These are phyloP conservation scores for Argyra leucocephala DNA, from an alignment of 2,888 invertebrate species.

Conservation along the genomic window DNA sequence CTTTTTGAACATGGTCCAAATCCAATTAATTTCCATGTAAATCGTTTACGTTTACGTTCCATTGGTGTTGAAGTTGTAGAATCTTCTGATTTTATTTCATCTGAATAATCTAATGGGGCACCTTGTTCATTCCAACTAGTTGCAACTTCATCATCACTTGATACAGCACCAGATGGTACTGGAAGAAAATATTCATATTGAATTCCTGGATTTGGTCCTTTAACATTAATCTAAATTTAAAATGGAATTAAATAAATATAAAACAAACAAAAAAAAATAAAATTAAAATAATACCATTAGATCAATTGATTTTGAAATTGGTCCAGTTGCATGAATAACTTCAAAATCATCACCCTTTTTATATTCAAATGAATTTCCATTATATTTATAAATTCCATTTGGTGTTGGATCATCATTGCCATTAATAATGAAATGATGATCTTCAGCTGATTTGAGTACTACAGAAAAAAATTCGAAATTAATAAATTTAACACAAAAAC, in stretches of 20 bases:
- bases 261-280: too few species aligned
- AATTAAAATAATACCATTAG: constrained; percentile 28
- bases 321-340: constrained; percentile 31
- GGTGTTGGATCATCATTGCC: constrained; percentile 68
- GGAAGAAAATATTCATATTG: constrained; percentile 79
- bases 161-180: constrained; percentile 41
- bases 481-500: too few species aligned
- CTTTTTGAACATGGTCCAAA: constrained; percentile 68
- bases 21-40: constrained; percentile 65
- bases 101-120: constrained; percentile 30
- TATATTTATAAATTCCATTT: constrained; percentile 61
- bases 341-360: constrained; percentile 52
- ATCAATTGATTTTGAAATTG: constrained; percentile 29
- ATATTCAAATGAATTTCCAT: constrained; percentile 70
- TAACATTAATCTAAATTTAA: constrained; percentile 57
- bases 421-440: constrained; percentile 71
- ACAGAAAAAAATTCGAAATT: constrained; percentile 21
- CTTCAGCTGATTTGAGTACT: constrained; percentile 69
- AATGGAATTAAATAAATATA: too few species aligned
- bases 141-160: constrained; percentile 38
- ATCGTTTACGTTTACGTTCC: constrained; percentile 48
- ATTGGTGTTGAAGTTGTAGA: constrained; percentile 21
- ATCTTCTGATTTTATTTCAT: constrained; percentile 27
- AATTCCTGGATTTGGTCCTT: constrained; percentile 73
- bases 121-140: constrained; percentile 37